Conservation (phyloP, 2,113 vertebrate genomes). For the Tringa solitaria region DNA sequence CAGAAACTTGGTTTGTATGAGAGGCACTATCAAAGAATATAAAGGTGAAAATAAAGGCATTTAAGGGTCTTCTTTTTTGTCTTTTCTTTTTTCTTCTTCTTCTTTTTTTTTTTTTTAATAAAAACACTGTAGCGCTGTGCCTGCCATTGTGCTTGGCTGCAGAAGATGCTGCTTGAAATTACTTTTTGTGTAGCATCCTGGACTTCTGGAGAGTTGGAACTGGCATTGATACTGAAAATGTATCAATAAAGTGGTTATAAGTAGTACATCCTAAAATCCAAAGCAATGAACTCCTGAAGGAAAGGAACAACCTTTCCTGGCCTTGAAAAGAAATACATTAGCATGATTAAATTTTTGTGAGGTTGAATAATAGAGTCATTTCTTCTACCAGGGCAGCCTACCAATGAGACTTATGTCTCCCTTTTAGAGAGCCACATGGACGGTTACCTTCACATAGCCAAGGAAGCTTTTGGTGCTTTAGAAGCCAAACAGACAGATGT, state of each 20-base stretch:
- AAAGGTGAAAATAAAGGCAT: not conserved
- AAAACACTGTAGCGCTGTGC: not conserved
- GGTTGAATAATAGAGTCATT: not conserved
- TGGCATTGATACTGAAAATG: not conserved
- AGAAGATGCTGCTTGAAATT: not conserved
- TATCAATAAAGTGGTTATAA: not conserved
- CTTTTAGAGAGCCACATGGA: not conserved
- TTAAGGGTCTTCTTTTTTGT: not conserved
- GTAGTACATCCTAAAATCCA: not conserved
- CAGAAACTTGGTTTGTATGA: not conserved
- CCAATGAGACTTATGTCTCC: not conserved
- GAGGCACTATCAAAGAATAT: not conserved
- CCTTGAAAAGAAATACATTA: not conserved
- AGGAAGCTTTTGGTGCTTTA: not conserved
- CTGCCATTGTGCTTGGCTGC: not conserved
- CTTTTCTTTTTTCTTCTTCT: rapidly evolving
- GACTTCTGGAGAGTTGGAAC: not conserved
- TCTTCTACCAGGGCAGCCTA: not conserved
- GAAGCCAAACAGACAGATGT: not conserved
- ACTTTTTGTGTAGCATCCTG: not conserved
- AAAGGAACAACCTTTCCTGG: not conserved
- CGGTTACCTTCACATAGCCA: not conserved
- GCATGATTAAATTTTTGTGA: not conserved
- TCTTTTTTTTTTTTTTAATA: too few relatives aligned
- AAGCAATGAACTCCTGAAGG: not conserved